Percentiles rank a stretch among this genome's conserved stretches.
These are phyloP conservation scores for Calameuta pallipes DNA, from an alignment of 2,888 invertebrate genomes.

Conservation along the genomic window DNA sequence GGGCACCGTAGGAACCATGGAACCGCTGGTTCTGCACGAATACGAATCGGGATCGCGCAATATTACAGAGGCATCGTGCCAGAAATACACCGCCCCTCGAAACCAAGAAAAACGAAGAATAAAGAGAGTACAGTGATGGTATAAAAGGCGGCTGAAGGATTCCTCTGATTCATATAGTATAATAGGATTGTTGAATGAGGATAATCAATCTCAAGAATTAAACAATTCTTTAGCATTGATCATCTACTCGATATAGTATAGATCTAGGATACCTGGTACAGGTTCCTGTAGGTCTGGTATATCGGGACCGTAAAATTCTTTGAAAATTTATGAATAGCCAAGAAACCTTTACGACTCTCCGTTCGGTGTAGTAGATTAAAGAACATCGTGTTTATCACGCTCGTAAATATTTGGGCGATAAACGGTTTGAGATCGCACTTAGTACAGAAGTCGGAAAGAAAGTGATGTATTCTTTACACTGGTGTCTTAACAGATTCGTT, in stretches of 20 bases:
- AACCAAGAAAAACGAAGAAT: background rate
- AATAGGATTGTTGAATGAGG: background rate
- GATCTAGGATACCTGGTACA: background rate
- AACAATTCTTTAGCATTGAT: background rate
- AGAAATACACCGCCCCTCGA: slow-evolving; percentile 4
- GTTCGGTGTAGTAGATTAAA: slow-evolving; percentile 41
- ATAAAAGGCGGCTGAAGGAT: background rate
- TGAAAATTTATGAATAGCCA: slow-evolving; percentile 8
- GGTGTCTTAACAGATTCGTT: background rate
- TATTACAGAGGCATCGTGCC: slow-evolving; percentile 5
- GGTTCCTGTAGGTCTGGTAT: background rate
- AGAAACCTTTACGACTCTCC: slow-evolving; percentile 17
- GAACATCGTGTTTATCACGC: slow-evolving; percentile 53
- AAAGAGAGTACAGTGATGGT: background rate
- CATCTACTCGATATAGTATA: background rate
- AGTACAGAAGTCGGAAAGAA: background rate
- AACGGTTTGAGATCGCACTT: slow-evolving; percentile 48
- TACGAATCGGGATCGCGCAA: background rate
- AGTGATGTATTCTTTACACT: slow-evolving; percentile 1
- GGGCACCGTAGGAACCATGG: background rate
- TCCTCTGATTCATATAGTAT: background rate
- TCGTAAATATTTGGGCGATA: slow-evolving; percentile 57
- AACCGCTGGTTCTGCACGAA: slow-evolving; percentile 1
- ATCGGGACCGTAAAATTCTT: slow-evolving; percentile 4
- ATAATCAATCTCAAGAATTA: background rate